Evolutionary conservation across 2,797 vertebrate genomes (phyloP).

Genomic region (Choloepus didactylus): DNA sequence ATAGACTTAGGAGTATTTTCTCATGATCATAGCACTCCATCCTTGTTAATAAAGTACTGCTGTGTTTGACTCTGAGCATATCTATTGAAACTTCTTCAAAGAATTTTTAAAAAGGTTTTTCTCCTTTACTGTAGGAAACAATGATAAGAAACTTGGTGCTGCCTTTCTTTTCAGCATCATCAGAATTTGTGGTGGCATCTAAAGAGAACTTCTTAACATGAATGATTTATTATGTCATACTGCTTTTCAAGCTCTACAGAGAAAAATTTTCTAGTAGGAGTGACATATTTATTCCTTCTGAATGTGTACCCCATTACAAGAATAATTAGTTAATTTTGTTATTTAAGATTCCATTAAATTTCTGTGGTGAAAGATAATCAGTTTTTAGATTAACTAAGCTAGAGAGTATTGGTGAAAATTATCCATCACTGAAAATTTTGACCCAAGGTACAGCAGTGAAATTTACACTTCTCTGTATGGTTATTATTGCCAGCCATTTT

Average conservation of each 20-base stretch:
- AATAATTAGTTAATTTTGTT: background rate
- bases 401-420: background rate
- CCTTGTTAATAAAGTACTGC: slow-evolving; percentile 80
- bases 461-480: background rate
- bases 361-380: background rate
- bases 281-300: background rate
- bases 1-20: slow-evolving; percentile 23
- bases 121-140: background rate
- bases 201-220: background rate
- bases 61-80: slow-evolving; percentile 65
- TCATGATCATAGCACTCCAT: slow-evolving; percentile 66
- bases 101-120: background rate
- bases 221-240: background rate
- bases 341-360: background rate
- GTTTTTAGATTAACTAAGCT: background rate
- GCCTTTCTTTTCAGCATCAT: background rate
- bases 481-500: background rate
- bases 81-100: slow-evolving; percentile 61
- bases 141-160: background rate
- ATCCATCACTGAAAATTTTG: background rate
- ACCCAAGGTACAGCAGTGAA: background rate
- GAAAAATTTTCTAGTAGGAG: background rate
- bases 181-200: background rate
- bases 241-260: background rate
- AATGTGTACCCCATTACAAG: background rate